Percentiles rank a stretch among this genome's conserved stretches.
phyloP scores from a whole-genome alignment of 2,797 vertebrate species.

The Hippoglossus hippoglossus region DNA sequence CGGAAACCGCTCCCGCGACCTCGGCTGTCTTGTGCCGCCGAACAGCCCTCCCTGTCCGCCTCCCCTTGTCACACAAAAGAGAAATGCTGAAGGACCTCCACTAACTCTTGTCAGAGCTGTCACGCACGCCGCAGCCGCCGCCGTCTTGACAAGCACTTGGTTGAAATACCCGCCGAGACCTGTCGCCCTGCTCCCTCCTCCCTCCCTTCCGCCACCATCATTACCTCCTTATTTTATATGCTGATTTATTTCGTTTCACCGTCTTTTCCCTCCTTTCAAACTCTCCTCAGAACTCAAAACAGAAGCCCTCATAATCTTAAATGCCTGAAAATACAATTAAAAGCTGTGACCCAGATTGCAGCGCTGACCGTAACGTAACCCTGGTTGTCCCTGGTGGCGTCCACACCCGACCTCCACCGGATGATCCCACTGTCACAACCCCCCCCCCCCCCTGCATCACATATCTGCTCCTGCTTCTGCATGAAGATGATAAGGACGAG shows the following conservation, averaged over 20 bases:
- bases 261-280: constrained; percentile 5
- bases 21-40: constrained; percentile 49
- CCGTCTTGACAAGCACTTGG: constrained; percentile 64
- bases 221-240: constrained; percentile 57
- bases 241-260: constrained; percentile 48
- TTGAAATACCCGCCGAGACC: constrained; percentile 65
- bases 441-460: neutral
- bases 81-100: constrained; percentile 63
- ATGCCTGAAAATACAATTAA: constrained; percentile 47
- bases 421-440: constrained; percentile 9
- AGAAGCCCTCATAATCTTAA: constrained; percentile 21
- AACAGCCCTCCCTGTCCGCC: constrained; percentile 45
- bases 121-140: constrained; percentile 54
- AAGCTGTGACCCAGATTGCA: constrained; percentile 20
- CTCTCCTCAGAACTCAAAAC: constrained; percentile 20
- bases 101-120: constrained; percentile 79
- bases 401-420: neutral
- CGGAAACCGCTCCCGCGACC: constrained; percentile 58
- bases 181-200: constrained; percentile 15
- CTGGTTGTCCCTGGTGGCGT: constrained; percentile 25
- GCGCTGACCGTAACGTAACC: constrained; percentile 19
- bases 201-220: constrained; percentile 28
- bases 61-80: constrained; percentile 68
- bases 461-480: constrained; percentile 35
- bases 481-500: constrained; percentile 55